Conservation (phyloP, 2,888 invertebrate genomes). For the Diaphora mendica region DNA sequence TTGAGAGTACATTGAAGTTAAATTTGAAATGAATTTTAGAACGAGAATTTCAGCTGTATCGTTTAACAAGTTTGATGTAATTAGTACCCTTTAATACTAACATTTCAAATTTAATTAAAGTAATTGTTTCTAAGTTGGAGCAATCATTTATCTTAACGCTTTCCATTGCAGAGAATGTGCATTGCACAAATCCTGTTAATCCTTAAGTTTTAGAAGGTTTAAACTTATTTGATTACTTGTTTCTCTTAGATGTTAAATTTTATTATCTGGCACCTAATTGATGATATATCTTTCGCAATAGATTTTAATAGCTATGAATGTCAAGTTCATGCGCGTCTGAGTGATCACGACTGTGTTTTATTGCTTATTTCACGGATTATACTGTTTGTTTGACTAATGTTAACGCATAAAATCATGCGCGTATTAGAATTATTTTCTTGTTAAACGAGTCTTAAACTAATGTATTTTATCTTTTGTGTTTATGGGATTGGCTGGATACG, state of each 20-base stretch:
- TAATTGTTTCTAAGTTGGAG: neutral
- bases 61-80: neutral
- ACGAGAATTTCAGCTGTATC: neutral
- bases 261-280: conserved; percentile 41
- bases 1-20: no score
- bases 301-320: conserved; percentile 42
- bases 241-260: conserved; percentile 22
- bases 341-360: conserved; percentile 25
- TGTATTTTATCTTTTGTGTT: neutral
- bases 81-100: neutral
- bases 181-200: neutral
- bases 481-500: neutral
- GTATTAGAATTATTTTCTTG: neutral
- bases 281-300: conserved; percentile 24
- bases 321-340: conserved; percentile 55
- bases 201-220: neutral
- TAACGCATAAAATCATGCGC: neutral
- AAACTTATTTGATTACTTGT: neutral
- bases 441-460: neutral
- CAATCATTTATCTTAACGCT: neutral
- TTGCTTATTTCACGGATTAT: conserved; percentile 17
- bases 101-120: neutral
- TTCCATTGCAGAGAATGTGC: neutral
- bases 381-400: conserved; percentile 3
- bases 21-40: neutral